Evolutionary conservation across 2,888 invertebrate species (phyloP), one percentile per base, ranked within the genome.

Genomic region (Tiliacea citrago): DNA sequence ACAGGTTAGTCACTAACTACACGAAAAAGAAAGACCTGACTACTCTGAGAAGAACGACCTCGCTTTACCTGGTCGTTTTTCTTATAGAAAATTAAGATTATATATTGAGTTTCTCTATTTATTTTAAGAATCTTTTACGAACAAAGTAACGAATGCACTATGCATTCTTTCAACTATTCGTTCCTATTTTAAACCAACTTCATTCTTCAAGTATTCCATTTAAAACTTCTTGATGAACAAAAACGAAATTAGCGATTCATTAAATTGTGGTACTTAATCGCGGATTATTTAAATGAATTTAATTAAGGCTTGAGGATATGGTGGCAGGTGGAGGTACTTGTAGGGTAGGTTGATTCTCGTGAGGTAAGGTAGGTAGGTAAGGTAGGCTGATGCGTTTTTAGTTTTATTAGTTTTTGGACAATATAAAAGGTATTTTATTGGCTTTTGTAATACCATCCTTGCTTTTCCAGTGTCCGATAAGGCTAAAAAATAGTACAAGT

Each of bases 231-330:
- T 35, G n/a, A 73, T 21, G 62, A 12, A 71, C 79, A 86, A 86
- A 86, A 86, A 86, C 74, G 12, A 77, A 83, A 77, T 80, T 80
- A 84, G 65, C 80, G 66, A 86, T 86, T 85, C 85, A 69, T 83
- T 78, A 79, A 79, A 73, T 73, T 74, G 74, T 80, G 81, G 83
- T 78, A 79, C 75, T 79, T 86, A 81, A 80, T 81, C 73, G 71
- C 53, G 68, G 79, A 85, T 87, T 86, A 87, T 86, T 87, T 87
- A 86, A 86, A 87, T 87, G 57, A 69, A 68, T 70, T 71, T 86
- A 85, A 87, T 87, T 87, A 87, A 86, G 76, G 73, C 61, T 69
- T 57, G 77, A 18, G 67, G 35, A 51, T 67, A 85, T 73, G 68
- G 24, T 76, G 60, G 57, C 84, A 87, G 84, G 69, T 87, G 84